Conservation (phyloP, 2,888 invertebrate genomes). For the Eupithecia inturbata region DNA sequence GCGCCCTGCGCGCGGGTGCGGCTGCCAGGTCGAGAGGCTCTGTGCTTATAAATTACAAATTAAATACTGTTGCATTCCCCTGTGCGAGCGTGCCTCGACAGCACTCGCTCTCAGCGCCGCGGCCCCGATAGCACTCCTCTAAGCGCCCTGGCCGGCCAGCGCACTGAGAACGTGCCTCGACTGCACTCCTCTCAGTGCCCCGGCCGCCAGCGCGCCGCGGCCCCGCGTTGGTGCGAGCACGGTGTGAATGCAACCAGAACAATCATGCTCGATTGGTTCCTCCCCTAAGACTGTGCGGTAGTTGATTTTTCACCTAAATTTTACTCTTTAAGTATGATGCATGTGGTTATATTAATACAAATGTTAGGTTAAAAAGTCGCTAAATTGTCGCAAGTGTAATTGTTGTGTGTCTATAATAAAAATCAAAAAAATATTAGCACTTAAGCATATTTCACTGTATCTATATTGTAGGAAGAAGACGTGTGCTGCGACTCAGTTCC, state of each 20-base stretch:
- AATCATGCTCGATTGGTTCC: constrained; percentile 59
- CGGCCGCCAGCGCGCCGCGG: no score
- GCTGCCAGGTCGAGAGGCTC: constrained; percentile 43
- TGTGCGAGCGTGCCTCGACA: constrained; percentile 17
- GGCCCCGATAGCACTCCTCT: not conserved
- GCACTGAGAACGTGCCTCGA: no score
- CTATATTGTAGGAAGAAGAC: constrained; percentile 43
- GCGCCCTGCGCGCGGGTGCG: constrained; percentile 40
- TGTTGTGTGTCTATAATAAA: constrained; percentile 46
- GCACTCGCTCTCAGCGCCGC: constrained; percentile 9
- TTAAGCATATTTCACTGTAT: constrained; percentile 43
- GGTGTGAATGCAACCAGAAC: constrained; percentile 42
- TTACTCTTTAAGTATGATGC: constrained; percentile 44
- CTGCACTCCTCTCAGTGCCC: no score
- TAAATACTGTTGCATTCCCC: constrained; percentile 23
- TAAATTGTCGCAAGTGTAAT: constrained; percentile 46
- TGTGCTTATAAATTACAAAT: constrained; percentile 53
- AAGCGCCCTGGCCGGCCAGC: no score
- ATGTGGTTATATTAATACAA: constrained; percentile 44
- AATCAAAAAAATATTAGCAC: constrained; percentile 39
- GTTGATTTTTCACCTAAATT: constrained; percentile 45
- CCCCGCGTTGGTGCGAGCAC: no score
- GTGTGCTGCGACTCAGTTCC: constrained; percentile 18
- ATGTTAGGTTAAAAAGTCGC: constrained; percentile 44
- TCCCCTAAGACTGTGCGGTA: constrained; percentile 52